Conservation (phyloP, 2,888 invertebrate species). For the Leptinotarsa peninsularis region DNA sequence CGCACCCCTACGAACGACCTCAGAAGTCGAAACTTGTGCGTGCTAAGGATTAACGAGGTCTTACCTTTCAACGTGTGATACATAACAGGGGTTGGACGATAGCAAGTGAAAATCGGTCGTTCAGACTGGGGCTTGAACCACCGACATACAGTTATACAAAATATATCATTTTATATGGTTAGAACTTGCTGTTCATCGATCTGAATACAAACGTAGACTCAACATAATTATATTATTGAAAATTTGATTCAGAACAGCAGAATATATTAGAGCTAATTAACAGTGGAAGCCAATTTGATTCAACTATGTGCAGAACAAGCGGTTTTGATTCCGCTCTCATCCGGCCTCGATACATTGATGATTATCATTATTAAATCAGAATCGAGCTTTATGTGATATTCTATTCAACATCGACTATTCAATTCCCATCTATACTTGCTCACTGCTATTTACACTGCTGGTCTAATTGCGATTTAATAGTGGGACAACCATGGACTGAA, state of each 20-base stretch:
- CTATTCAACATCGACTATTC: background rate
- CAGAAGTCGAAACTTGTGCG: too few species aligned
- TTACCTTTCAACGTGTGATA: too few species aligned
- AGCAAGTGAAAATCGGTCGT: too few species aligned
- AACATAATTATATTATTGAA: background rate
- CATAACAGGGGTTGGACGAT: too few species aligned
- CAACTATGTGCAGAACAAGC: background rate
- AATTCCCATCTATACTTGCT: background rate
- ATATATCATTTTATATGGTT: too few species aligned
- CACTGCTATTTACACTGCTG: too few species aligned
- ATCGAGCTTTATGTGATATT: background rate
- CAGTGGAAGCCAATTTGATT: background rate
- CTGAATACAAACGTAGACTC: background rate
- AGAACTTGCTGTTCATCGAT: background rate
- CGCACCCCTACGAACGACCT: too few species aligned
- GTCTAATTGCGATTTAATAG: too few species aligned
- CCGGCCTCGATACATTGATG: background rate
- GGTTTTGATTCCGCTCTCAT: background rate
- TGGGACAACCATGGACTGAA: too few species aligned
- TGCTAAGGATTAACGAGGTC: too few species aligned
- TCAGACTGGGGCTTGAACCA: too few species aligned
- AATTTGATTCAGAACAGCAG: background rate
- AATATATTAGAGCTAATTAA: background rate
- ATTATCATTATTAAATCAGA: background rate
- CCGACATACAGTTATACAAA: too few species aligned